phyloP scores from a whole-genome alignment of 2,113 vertebrate species.

The Sclerurus mexicanus region DNA sequence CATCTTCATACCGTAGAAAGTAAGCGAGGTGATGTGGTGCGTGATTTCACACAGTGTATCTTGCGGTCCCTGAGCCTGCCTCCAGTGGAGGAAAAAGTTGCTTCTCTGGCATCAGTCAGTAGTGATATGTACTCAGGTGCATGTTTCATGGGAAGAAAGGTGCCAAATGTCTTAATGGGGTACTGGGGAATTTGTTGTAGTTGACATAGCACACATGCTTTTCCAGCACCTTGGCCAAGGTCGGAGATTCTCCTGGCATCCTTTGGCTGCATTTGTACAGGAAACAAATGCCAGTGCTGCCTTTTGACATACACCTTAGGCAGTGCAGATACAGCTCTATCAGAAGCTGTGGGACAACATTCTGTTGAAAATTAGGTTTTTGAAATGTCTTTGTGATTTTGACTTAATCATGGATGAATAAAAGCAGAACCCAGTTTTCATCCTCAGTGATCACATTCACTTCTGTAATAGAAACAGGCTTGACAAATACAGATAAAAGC shows the following conservation, averaged over 20 bases:
- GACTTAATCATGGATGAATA: neutral
- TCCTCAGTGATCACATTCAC: neutral
- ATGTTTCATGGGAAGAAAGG: neutral
- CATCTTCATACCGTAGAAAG: neutral
- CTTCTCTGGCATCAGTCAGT: neutral
- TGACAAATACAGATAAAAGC: neutral
- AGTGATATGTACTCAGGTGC: neutral
- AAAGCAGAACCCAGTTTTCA: neutral
- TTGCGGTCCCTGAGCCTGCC: neutral
- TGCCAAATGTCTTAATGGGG: neutral
- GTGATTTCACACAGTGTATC: neutral
- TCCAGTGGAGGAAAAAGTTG: neutral
- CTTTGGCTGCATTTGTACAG: neutral
- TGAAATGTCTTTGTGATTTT: neutral
- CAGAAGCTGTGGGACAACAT: neutral
- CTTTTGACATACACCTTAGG: neutral
- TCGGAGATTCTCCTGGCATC: neutral
- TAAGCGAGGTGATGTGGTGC: neutral
- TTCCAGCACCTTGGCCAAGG: neutral
- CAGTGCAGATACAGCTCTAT: neutral
- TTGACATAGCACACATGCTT: rapidly evolving
- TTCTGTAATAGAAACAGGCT: neutral
- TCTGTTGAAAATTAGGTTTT: neutral
- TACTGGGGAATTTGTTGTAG: neutral
- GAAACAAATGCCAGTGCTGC: neutral